Percentiles rank a stretch among this genome's conserved stretches.
Conservation (phyloP, 2,888 invertebrate genomes). For the Holacanthella duospinosa region DNA sequence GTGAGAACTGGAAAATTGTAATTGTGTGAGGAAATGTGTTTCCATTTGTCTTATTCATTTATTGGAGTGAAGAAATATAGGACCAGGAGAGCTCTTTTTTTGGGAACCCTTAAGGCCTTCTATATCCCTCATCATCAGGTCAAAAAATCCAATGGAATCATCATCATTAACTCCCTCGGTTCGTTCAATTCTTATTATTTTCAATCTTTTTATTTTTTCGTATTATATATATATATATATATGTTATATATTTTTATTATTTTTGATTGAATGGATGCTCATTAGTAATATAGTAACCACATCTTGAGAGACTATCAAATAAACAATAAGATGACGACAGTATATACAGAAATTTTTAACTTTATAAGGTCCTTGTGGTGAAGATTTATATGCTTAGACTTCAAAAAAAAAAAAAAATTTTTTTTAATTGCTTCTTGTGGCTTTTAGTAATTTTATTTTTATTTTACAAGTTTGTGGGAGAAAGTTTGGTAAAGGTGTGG, state of each 20-base stretch:
- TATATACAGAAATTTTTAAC: too few species aligned
- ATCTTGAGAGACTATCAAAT: too few species aligned
- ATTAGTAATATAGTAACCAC: too few species aligned
- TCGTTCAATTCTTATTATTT: not conserved
- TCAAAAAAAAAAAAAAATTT: too few species aligned
- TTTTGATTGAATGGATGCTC: not conserved
- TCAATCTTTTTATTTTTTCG: not conserved
- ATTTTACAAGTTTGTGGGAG: not conserved
- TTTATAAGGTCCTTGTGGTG: too few species aligned
- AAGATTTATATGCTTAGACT: too few species aligned
- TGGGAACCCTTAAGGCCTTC: not conserved
- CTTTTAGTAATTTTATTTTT: too few species aligned
- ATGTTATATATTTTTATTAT: too few species aligned
- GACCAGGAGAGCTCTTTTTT: not conserved
- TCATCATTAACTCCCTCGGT: not conserved
- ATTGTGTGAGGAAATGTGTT: not conserved
- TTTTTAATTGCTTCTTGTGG: too few species aligned
- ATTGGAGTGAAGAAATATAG: too few species aligned
- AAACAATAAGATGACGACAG: too few species aligned
- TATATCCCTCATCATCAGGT: not conserved
- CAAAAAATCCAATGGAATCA: not conserved
- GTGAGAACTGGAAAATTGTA: slow-evolving; percentile 6
- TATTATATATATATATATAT: too few species aligned
- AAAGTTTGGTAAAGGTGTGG: not conserved
- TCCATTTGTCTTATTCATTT: not conserved